Evolutionary conservation across 2,888 invertebrate genomes (phyloP).

Genomic region (Lasioglossum zephyrum): DNA sequence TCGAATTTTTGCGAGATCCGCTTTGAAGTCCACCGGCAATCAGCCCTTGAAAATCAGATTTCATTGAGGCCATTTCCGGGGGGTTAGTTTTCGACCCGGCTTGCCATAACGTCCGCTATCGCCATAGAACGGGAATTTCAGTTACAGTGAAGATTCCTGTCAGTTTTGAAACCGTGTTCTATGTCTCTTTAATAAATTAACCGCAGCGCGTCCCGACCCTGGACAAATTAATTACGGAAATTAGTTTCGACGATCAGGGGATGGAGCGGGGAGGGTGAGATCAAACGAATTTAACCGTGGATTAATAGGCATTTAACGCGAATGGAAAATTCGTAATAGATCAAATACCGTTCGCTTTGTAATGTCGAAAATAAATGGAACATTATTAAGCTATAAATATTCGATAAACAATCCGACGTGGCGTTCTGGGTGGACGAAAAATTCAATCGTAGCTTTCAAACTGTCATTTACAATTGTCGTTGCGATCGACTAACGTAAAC

Average conservation of each 20-base stretch:
- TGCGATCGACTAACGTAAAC: not conserved
- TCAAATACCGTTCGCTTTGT: not conserved
- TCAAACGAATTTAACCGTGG: not conserved
- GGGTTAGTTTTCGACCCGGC: not conserved
- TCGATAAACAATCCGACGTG: not conserved
- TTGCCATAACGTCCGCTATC: not conserved
- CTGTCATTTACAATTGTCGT: not conserved
- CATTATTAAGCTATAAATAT: not conserved
- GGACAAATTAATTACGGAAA: conserved; percentile 15
- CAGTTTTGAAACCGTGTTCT: not conserved
- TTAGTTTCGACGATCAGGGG: not conserved
- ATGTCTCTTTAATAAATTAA: conserved; percentile 5
- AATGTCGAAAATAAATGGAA: not conserved
- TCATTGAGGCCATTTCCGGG: not conserved
- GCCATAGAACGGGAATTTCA: not conserved
- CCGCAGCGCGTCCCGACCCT: not conserved
- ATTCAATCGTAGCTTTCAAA: not conserved
- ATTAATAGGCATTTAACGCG: not conserved
- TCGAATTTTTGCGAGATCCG: too few species aligned
- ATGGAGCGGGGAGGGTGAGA: not conserved
- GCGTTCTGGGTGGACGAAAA: not conserved
- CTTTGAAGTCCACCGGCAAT: not conserved
- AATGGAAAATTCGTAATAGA: not conserved
- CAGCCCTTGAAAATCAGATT: not conserved
- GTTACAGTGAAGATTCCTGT: not conserved